Conservation (phyloP, 1,140 invertebrate species). For the Metaphire vulgaris region DNA sequence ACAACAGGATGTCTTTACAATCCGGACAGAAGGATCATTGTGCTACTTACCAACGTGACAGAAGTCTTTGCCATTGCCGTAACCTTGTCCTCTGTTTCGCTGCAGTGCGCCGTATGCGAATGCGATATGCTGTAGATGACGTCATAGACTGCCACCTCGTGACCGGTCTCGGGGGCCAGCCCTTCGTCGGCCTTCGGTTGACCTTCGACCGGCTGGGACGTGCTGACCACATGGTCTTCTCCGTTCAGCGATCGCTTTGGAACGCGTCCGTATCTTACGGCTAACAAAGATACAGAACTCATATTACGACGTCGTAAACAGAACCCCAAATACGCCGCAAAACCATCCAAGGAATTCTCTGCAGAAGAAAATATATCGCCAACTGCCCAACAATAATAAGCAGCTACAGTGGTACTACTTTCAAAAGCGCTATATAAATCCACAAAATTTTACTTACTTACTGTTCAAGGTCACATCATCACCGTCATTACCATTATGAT, state of each 20-base stretch:
- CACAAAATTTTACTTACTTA: too few relatives aligned
- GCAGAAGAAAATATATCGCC: too few relatives aligned
- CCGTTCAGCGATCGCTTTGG: slow-evolving; percentile 84
- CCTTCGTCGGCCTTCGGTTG: slow-evolving; percentile 39
- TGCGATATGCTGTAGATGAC: slow-evolving; percentile 79
- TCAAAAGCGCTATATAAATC: too few relatives aligned
- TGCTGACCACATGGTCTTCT: slow-evolving; percentile 53
- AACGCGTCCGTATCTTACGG: slow-evolving; percentile 88
- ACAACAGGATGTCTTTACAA: too few relatives aligned
- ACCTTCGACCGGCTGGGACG: slow-evolving; percentile 53
- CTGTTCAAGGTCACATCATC: too few relatives aligned
- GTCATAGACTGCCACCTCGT: slow-evolving; percentile 67
- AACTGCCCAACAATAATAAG: too few relatives aligned
- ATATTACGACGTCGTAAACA: too few relatives aligned
- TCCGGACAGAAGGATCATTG: too few relatives aligned
- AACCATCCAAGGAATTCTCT: too few relatives aligned
- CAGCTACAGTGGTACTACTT: too few relatives aligned
- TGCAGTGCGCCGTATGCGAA: slow-evolving; percentile 80
- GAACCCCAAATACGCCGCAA: too few relatives aligned
- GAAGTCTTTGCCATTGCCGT: slow-evolving; percentile 57
- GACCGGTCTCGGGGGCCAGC: slow-evolving; percentile 47
- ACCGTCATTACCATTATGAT: too few relatives aligned
- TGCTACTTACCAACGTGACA: background rate
- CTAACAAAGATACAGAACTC: slow-evolving; percentile 56
- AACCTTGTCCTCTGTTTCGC: slow-evolving; percentile 78